Percentiles rank a stretch among this genome's conserved stretches.
Conservation (phyloP, 2,113 vertebrate species). For the Paramisgurnus dabryanus region DNA sequence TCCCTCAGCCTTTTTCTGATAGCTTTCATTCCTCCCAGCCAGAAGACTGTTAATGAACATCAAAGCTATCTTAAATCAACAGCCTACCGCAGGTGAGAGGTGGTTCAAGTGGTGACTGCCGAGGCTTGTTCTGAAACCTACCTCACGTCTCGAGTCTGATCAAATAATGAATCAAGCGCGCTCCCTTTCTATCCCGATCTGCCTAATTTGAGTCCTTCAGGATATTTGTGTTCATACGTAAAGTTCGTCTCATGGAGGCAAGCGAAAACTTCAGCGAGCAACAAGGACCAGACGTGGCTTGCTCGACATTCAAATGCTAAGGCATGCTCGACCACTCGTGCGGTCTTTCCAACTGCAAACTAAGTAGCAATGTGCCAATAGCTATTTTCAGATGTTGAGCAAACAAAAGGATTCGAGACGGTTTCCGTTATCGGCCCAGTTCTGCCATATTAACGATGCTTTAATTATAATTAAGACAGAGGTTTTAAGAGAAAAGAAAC, state of each 20-base stretch:
- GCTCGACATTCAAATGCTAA: neutral
- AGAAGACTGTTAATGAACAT: slow-evolving; percentile 80
- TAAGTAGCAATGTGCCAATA: slow-evolving; percentile 17
- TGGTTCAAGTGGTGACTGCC: slow-evolving; percentile 61
- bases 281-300: neutral
- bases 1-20: slow-evolving; percentile 72
- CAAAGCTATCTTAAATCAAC: slow-evolving; percentile 78
- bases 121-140: neutral
- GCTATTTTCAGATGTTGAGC: slow-evolving; percentile 36
- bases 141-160: neutral
- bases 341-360: slow-evolving; percentile 9
- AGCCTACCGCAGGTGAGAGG: slow-evolving; percentile 69
- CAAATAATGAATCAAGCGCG: slow-evolving; percentile 31
- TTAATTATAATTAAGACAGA: slow-evolving; percentile 50
- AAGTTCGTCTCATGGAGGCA: neutral
- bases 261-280: neutral
- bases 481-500: slow-evolving; percentile 19
- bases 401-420: slow-evolving; percentile 42
- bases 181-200: neutral
- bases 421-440: slow-evolving; percentile 38
- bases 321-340: neutral
- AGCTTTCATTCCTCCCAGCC: slow-evolving; percentile 77
- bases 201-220: neutral
- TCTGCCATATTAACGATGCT: slow-evolving; percentile 44
- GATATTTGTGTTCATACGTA: neutral